A percentile compares a stretch with the other conserved stretches of the same genome.
Evolutionary conservation across 2,113 vertebrate genomes (phyloP).

Genomic region (Euleptes europaea): DNA sequence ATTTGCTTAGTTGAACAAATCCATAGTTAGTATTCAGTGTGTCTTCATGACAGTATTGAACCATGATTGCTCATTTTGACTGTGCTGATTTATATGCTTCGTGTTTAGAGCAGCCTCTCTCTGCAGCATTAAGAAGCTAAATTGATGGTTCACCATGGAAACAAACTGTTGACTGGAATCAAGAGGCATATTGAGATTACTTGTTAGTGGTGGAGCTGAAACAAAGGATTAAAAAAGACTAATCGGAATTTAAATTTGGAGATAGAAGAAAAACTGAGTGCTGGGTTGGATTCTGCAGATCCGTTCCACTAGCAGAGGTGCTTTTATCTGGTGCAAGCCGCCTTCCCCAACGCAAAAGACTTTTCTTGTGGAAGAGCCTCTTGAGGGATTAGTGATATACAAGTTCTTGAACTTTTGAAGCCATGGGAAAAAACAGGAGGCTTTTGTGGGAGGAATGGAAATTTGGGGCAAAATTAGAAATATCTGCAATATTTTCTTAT

Average conservation of each 20-base stretch:
- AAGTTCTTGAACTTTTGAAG: too few relatives aligned
- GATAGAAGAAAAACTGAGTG: neutral
- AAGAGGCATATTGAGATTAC: neutral
- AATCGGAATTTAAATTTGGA: neutral
- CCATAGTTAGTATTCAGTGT: neutral
- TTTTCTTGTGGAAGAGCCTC: too few relatives aligned
- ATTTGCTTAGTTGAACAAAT: neutral
- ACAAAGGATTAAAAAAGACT: neutral
- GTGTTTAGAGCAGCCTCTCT: neutral
- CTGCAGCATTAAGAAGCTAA: neutral
- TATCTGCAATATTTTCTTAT: too few relatives aligned
- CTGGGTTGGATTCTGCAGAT: too few relatives aligned
- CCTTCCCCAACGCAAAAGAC: too few relatives aligned
- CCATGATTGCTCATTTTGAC: neutral
- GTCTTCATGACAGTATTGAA: neutral
- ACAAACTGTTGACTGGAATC: constrained; percentile 13
- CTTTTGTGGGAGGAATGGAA: too few relatives aligned
- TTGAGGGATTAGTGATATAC: too few relatives aligned
- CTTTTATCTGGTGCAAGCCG: too few relatives aligned
- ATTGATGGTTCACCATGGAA: neutral
- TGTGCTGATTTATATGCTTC: neutral
- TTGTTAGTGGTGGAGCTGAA: neutral
- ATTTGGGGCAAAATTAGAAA: too few relatives aligned
- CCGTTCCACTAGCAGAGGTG: too few relatives aligned
- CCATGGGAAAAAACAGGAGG: too few relatives aligned